Conservation (phyloP, 2,113 vertebrate species). For the Corapipo altera region DNA sequence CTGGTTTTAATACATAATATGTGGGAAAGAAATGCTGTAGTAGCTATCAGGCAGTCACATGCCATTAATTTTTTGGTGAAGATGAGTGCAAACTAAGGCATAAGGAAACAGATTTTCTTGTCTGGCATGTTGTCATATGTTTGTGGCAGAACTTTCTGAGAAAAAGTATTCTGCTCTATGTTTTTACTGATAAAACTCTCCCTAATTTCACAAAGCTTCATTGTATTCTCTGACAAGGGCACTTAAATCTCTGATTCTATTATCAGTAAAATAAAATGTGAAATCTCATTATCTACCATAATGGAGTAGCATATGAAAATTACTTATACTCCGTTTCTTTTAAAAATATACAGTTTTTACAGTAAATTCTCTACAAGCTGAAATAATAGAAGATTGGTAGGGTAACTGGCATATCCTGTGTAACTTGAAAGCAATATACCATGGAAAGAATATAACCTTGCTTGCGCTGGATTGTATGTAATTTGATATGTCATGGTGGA, state of each 20-base stretch:
- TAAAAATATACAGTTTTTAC: background rate
- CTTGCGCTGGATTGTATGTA: background rate
- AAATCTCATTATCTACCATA: slow-evolving; percentile 3
- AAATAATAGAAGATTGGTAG: background rate
- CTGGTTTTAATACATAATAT: background rate
- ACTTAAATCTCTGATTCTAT: slow-evolving; percentile 15
- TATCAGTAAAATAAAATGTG: slow-evolving; percentile 2
- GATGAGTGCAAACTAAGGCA: background rate
- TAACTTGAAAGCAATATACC: background rate
- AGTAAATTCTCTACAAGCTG: background rate
- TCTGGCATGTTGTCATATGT: background rate
- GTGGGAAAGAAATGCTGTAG: background rate
- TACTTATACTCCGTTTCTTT: background rate
- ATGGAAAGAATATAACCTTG: background rate
- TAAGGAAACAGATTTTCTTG: background rate
- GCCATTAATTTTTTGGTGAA: background rate
- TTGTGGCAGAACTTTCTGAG: background rate
- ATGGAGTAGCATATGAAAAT: background rate
- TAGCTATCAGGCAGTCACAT: background rate
- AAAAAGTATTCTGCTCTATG: background rate
- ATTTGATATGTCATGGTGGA: background rate
- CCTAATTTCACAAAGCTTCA: background rate
- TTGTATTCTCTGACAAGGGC: slow-evolving; percentile 2
- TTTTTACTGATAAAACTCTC: background rate
- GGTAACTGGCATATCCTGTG: background rate